A percentile compares a stretch with the other conserved stretches of the same genome.
These are phyloP conservation scores for Chaetodon trifasciatus DNA, from an alignment of 2,797 vertebrate species.

Conservation along the genomic window DNA sequence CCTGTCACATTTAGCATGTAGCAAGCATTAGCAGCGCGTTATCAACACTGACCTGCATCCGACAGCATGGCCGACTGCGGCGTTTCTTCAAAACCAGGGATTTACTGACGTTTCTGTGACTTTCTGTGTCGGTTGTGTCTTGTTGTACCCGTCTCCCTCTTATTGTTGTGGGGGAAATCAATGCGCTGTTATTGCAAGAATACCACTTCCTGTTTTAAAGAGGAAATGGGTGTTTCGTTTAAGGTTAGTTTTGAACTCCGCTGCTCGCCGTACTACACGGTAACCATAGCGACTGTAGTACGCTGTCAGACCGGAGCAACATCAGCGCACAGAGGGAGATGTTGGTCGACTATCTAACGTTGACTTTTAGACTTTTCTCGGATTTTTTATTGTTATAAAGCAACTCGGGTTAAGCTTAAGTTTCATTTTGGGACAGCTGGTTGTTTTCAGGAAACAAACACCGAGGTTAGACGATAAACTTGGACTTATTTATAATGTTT, in stretches of 20 bases:
- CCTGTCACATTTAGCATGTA: conserved; percentile 71
- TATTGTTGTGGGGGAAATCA: conserved; percentile 70
- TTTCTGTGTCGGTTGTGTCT: neutral
- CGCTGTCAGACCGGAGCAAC: neutral
- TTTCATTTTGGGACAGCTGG: neutral
- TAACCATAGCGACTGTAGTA: conserved; percentile 70
- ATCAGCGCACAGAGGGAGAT: neutral
- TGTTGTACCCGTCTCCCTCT: conserved; percentile 22
- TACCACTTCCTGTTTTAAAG: conserved; percentile 70
- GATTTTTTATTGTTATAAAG: neutral
- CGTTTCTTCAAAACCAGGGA: neutral
- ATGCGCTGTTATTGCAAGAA: conserved; percentile 41
- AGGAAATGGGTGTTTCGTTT: conserved; percentile 67
- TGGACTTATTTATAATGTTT: neutral
- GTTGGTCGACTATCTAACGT: too few relatives aligned
- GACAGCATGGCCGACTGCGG: conserved; percentile 76
- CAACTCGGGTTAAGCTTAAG: fast-evolving
- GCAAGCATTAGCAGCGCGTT: conserved; percentile 25
- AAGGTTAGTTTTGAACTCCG: neutral
- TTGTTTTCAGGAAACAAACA: neutral
- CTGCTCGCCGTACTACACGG: conserved; percentile 56
- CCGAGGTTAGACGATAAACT: neutral
- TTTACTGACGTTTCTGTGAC: neutral
- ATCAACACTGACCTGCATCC: conserved; percentile 79
- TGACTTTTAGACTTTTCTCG: neutral